Base-by-base conservation (phyloP, 2,113 vertebrate genomes). In the Miniopterus natalensis region DNA sequence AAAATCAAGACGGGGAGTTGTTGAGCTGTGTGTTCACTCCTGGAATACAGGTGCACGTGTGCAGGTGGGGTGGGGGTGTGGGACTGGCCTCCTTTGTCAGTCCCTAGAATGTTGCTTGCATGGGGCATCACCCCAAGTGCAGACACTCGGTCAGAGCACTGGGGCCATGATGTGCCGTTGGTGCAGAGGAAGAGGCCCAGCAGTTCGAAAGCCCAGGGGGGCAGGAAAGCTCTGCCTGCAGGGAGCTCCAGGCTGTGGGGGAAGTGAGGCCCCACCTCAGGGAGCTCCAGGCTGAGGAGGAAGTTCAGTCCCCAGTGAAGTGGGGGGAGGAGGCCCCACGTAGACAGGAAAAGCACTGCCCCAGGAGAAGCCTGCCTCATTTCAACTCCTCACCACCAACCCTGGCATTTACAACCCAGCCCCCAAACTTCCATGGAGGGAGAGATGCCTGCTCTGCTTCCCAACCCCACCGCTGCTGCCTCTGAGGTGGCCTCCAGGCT, bases 101-200 rank as follows among this genome's bases (percentile, higher is more conserved):
- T 20, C 49, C 23, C 42, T 71, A 1, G 4, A 4, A 51, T 2
- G 55, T 42, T 61, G 71, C 61, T 80, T 29, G 15, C 29, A 2
- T 5, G 31, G 18, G 36, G 7, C 0, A 0, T 15, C 70, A 2
- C 17, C 57, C 11, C 17, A 21, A 45, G 31, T 29, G 8, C 55
- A 49, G 65, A 36, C 14, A 9, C 36, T 53, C 18, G 4, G 93
- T 27, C 18, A 27, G 29, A 23, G 42, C 49, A 0, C 51, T 0
- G 2, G 31, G 51, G 3, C n/a, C 5, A 0, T 0, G 21, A 4
- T 1, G 40, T 1, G 40, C 63, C 63, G 15, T 0, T 3, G 23
- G n/a, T 3, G 8, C 18, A 1, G 36, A 3, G 5, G 15, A 5
- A 36, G 74, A 3, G 12, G 1, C 0, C 20, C 45, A 2, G 74